Conservation (phyloP, 2,888 invertebrate genomes). For the Mesorhabditis spiculigera region DNA sequence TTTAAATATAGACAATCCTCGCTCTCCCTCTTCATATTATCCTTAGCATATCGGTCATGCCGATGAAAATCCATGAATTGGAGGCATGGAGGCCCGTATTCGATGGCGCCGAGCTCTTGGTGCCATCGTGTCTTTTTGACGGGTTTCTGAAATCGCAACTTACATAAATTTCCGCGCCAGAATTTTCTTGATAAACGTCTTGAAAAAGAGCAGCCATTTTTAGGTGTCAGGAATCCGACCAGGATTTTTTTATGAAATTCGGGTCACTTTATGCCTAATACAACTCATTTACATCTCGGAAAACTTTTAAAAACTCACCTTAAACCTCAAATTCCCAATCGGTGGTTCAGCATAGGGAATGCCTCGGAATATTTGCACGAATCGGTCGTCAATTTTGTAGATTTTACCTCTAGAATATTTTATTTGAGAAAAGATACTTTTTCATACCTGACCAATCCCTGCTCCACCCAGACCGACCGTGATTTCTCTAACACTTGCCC, state of each 20-base stretch:
- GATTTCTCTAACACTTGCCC: constrained; percentile 45
- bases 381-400: constrained; percentile 44
- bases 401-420: constrained; percentile 41
- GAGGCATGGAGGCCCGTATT: constrained; percentile 57
- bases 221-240: too few relatives aligned
- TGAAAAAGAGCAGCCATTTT: too few relatives aligned
- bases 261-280: too few relatives aligned
- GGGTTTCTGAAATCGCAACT: constrained; percentile 41
- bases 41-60: constrained; percentile 66
- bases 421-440: not conserved
- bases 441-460: constrained; percentile 43
- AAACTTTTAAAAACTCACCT: constrained; percentile 19
- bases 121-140: constrained; percentile 55
- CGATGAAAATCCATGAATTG: constrained; percentile 59
- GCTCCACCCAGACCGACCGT: constrained; percentile 57
- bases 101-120: constrained; percentile 50
- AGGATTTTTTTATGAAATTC: too few relatives aligned
- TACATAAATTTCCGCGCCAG: not conserved
- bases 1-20: constrained; percentile 75
- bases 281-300: constrained; percentile 6
- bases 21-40: constrained; percentile 80
- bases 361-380: constrained; percentile 42
- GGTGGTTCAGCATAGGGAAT: constrained; percentile 93
- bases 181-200: too few relatives aligned
- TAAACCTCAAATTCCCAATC: constrained; percentile 70